Conservation (phyloP, 2,113 vertebrate genomes). For the Dromaius novaehollandiae region DNA sequence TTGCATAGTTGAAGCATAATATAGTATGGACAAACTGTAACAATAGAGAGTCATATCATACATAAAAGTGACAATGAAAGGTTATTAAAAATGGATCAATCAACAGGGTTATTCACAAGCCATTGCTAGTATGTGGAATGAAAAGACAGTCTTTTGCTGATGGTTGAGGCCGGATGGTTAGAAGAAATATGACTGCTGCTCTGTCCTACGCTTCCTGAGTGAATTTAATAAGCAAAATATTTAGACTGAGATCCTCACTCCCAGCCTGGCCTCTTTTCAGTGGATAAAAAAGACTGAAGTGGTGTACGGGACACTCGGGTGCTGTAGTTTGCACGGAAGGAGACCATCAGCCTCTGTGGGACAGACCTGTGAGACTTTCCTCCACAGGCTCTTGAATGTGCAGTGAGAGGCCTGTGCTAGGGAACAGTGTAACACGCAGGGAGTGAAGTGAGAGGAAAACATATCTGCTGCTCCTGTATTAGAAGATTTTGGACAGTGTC, state of each 20-base stretch:
- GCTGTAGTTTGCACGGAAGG: not conserved
- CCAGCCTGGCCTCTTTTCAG: not conserved
- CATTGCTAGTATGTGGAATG: not conserved
- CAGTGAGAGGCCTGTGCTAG: not conserved
- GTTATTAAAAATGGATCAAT: not conserved
- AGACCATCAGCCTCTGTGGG: not conserved
- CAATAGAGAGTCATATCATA: not conserved
- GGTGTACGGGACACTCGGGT: not conserved
- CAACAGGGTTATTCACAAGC: not conserved
- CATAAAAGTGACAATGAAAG: not conserved
- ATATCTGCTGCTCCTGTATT: not conserved
- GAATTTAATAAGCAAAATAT: not conserved
- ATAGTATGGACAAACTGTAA: not conserved
- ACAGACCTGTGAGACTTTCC: not conserved
- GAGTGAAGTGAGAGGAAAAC: not conserved
- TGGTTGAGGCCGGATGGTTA: not conserved
- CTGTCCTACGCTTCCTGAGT: not conserved
- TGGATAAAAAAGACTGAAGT: not conserved
- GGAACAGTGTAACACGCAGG: not conserved
- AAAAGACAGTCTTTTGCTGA: not conserved
- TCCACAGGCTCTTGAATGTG: not conserved
- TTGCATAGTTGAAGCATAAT: not conserved
- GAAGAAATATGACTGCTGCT: not conserved
- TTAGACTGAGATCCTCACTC: not conserved
- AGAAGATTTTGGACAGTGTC: not conserved